Evolutionary conservation across 92 coral and sea anemone genomes (phyloP).

Genomic region (Umimayanthus kanabou): DNA sequence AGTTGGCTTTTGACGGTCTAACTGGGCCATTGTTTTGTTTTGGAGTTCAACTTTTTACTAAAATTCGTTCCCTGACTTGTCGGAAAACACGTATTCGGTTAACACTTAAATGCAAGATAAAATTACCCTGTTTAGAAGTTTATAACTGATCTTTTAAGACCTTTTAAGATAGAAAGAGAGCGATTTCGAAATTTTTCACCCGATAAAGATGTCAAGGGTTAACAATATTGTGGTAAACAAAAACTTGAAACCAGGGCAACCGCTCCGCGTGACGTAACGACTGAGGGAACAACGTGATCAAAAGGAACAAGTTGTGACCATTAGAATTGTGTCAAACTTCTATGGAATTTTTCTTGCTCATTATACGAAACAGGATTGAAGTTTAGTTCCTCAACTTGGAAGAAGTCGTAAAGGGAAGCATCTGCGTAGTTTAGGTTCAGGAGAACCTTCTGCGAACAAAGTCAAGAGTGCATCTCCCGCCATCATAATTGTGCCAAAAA

Average conservation of each 20-base stretch:
- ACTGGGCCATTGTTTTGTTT: not conserved
- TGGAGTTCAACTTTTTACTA: not conserved
- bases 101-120: not conserved
- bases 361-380: not conserved
- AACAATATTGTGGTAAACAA: constrained; percentile 65
- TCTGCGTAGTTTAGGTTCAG: not conserved
- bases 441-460: constrained; percentile 2
- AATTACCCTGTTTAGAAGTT: not conserved
- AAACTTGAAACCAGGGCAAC: constrained; percentile 59
- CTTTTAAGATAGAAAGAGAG: not conserved
- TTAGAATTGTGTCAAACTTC: constrained; percentile 3
- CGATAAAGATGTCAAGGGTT: constrained; percentile 23
- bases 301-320: constrained; percentile 28
- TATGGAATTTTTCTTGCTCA: not conserved
- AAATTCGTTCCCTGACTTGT: not conserved
- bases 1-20: not conserved
- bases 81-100: not conserved
- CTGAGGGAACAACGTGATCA: constrained; percentile 63
- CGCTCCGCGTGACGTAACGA: constrained; percentile 84
- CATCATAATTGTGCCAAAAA: constrained; percentile 2
- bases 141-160: not conserved
- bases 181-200: not conserved
- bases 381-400: not conserved
- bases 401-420: not conserved
- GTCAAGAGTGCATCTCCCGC: not conserved